phyloP scores from a whole-genome alignment of 2,888 invertebrate genomes.

The Hirtodrosophila alboralis region DNA sequence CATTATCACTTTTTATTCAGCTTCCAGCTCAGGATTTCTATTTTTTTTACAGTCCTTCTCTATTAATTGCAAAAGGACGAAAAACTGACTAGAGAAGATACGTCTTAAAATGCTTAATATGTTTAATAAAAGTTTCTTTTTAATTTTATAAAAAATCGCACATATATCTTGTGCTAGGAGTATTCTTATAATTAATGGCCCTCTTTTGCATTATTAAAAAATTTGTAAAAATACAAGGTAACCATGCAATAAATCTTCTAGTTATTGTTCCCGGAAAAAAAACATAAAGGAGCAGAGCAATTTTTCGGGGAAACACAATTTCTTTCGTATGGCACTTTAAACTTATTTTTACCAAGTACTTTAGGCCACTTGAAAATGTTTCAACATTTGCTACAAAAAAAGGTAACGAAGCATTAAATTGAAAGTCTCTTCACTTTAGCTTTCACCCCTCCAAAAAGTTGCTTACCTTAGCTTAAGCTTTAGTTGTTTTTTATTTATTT shows the following conservation, averaged over 20 bases:
- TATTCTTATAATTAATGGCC: background rate
- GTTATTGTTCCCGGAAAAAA: slow-evolving; percentile 70
- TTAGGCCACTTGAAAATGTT: slow-evolving; percentile 64
- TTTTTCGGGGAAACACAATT: slow-evolving; percentile 30
- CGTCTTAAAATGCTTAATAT: too few species aligned
- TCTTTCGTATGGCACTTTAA: slow-evolving; percentile 55
- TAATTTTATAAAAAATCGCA: too few species aligned
- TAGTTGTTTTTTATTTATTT: slow-evolving; percentile 11
- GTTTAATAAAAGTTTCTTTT: too few species aligned
- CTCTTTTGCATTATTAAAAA: slow-evolving; percentile 40
- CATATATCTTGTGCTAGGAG: too few species aligned
- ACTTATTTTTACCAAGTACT: slow-evolving; percentile 54
- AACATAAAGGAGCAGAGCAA: slow-evolving; percentile 29
- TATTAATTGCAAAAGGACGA: background rate
- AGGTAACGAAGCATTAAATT: slow-evolving; percentile 78
- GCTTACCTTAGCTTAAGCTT: slow-evolving; percentile 31
- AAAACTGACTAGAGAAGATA: too few species aligned
- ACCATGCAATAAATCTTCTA: slow-evolving; percentile 62
- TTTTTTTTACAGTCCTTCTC: background rate
- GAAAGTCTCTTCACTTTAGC: slow-evolving; percentile 24
- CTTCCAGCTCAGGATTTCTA: too few species aligned
- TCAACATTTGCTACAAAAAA: slow-evolving; percentile 54
- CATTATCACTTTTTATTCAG: slow-evolving; percentile 22
- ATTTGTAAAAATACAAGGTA: slow-evolving; percentile 24
- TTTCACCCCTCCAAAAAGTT: slow-evolving; percentile 11